Evolutionary conservation across 2,888 invertebrate species (phyloP), one percentile per base, ranked within the genome.

Genomic region (Metallyticus violacea): DNA sequence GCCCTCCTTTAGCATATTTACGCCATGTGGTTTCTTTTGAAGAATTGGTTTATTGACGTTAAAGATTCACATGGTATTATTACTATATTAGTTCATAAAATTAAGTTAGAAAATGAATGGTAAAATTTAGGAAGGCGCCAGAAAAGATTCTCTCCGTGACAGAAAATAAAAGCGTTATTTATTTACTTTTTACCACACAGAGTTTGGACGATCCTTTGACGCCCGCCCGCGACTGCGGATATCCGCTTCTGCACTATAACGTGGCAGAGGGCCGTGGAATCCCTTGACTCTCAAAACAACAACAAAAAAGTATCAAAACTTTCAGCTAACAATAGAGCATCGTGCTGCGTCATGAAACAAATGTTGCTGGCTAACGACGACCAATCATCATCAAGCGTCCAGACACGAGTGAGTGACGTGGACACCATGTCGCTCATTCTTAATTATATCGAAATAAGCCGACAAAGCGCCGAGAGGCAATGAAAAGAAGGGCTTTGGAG

Each of bases 301-400:
- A 83, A 81, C 30, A 77, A 77, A 83, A 77, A 83, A 62, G 40
- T 62, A 62, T 62, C 40, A 83, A 83, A 81, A 22, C n/a, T 81
- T 81, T 81, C 27, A 77, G 86, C 82, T 81, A 86, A 86, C 86
- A 86, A 86, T 86, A 83, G 86, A 79, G 80, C 87, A 88, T 88
- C 87, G 87, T 86, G 88, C 88, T 86, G 88, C 88, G 88, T 88
- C 88, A 88, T 83, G 87, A 85, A 88, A 88, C 87, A 88, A 87
- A 88, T 88, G 88, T 88, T 87, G 86, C 79, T 85, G 30, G 88
- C 86, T 85, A 87, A 82, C 83, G 88, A 87, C 88, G 87, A 85
- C 85, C 88, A 88, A 88, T 88, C 88, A 87, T 87, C 86, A 85
- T 85, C 85, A 62, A 82, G 26, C 62, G 82, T 76, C 81, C 29